Evolutionary conservation across 2,888 invertebrate genomes (phyloP).

Genomic region (Liodrosophila aerea): DNA sequence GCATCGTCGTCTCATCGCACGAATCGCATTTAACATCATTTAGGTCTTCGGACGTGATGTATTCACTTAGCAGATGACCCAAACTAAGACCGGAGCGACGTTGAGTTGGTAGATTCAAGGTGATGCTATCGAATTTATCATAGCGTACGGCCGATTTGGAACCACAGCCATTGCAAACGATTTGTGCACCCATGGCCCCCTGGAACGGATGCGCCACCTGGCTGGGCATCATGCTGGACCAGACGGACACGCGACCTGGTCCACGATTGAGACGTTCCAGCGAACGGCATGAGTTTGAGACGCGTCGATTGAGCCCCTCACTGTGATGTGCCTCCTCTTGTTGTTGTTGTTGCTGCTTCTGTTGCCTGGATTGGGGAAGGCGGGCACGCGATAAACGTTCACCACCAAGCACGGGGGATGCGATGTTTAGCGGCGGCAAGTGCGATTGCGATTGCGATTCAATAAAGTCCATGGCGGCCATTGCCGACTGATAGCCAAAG

Average conservation of each 20-base stretch:
- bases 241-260: slow-evolving; percentile 82
- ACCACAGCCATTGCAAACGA: slow-evolving; percentile 88
- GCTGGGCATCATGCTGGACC: slow-evolving; percentile 83
- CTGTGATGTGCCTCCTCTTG: slow-evolving; percentile 19
- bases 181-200: slow-evolving; percentile 89
- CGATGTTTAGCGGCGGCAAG: slow-evolving; percentile 5
- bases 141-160: slow-evolving; percentile 92
- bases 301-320: slow-evolving; percentile 77
- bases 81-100: slow-evolving; percentile 86
- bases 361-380: slow-evolving; percentile 34
- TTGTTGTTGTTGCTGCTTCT: slow-evolving; percentile 20
- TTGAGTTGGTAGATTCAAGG: slow-evolving; percentile 89
- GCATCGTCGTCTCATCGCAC: slow-evolving; percentile 81
- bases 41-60: slow-evolving; percentile 93
- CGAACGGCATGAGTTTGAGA: slow-evolving; percentile 83
- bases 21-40: slow-evolving; percentile 90
- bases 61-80: slow-evolving; percentile 89
- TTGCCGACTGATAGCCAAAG: slow-evolving; percentile 48
- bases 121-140: slow-evolving; percentile 95
- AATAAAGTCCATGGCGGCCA: slow-evolving; percentile 44
- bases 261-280: slow-evolving; percentile 83
- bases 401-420: slow-evolving; percentile 66
- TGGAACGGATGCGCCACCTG: slow-evolving; percentile 87
- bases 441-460: slow-evolving; percentile 57
- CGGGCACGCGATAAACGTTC: slow-evolving; percentile 79